Conservation (phyloP, 2,888 invertebrate species). For the Pollenia angustigena region DNA sequence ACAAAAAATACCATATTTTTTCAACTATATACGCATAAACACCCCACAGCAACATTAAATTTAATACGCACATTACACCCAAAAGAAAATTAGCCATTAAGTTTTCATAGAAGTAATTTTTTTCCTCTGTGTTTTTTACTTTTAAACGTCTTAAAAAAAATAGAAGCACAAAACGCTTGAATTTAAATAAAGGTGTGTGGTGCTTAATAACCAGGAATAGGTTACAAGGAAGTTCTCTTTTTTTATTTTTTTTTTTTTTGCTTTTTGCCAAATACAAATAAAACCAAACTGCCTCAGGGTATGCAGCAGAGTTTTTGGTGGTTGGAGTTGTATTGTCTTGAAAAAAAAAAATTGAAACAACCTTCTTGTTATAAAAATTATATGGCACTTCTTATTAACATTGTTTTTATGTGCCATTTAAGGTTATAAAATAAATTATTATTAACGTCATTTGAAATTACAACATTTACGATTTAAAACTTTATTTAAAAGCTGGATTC, state of each 20-base stretch:
- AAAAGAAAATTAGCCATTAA: constrained; percentile 82
- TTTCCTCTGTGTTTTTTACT: constrained; percentile 18
- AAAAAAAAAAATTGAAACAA: constrained; percentile 3
- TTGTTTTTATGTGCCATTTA: constrained; percentile 81
- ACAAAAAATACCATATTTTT: constrained; percentile 44
- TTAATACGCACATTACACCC: constrained; percentile 82
- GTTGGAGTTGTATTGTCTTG: constrained; percentile 33
- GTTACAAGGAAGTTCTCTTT: constrained; percentile 64
- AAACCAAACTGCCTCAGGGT: constrained; percentile 57
- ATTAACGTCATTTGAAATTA: constrained; percentile 80
- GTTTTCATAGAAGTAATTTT: constrained; percentile 72
- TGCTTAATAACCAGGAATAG: constrained; percentile 60
- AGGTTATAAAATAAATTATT: constrained; percentile 83
- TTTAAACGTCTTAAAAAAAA: constrained; percentile 35
- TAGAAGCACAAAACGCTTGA: constrained; percentile 30
- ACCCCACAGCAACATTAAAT: constrained; percentile 82
- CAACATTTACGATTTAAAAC: constrained; percentile 68
- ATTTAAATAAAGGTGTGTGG: constrained; percentile 82
- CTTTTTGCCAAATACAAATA: constrained; percentile 36
- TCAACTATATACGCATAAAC: constrained; percentile 77
- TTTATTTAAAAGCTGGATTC: constrained; percentile 48
- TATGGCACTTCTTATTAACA: constrained; percentile 73
- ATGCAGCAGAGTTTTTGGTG: constrained; percentile 33
- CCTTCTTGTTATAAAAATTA: constrained; percentile 65
- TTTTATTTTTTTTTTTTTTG: constrained; percentile 5